Base-by-base conservation (phyloP, 2,888 invertebrate genomes). In the Trissolcus japonicus region DNA sequence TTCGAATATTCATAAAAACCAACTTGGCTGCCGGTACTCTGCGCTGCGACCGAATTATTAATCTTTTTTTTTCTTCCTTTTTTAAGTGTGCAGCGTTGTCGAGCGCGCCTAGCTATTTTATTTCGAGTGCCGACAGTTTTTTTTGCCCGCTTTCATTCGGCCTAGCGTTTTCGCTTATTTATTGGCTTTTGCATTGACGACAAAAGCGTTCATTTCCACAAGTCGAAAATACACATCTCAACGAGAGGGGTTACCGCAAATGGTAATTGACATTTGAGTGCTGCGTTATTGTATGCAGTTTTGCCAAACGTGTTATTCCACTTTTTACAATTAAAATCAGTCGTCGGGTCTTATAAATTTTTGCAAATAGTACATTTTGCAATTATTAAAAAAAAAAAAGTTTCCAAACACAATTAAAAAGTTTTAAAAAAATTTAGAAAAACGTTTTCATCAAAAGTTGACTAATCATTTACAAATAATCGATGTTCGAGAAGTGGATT, bases 1-100 rank as follows among this genome's bases (percentile, higher is more conserved):
- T 73, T 71, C 71, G 75, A 71, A 78, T 75, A 78, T 78, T 75
- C 75, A 72, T 78, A 78, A 78, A 75, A 51, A 78, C 71, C 74
- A 21, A 62, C 73, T 66, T 69, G 61, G 65, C 65, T 63, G 61
- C 56, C 51, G 29, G 16, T 19, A 41, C 60, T 21, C 77, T 68
- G 56, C 55, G 63, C 61, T 65, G 51, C 62, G 66, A 61, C 51
- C 17, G 78, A 78, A 78, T 78, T 74, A 73, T 68, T 68, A 66
- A 41, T 53, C 48, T 69, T 46, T 17, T 51, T 51, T 78, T n/a
- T n/a, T n/a, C n/a, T n/a, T n/a, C n/a, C n/a, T n/a, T n/a, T n/a
- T n/a, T 74, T 53, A 40, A 78, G 74, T 67, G 67, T 62, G 59
- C 43, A 14, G 46, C 46, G 46, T 46, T 16, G 46, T 46, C 50